Base-by-base conservation (phyloP, 2,113 vertebrate species). In the Myiozetetes cayanensis region DNA sequence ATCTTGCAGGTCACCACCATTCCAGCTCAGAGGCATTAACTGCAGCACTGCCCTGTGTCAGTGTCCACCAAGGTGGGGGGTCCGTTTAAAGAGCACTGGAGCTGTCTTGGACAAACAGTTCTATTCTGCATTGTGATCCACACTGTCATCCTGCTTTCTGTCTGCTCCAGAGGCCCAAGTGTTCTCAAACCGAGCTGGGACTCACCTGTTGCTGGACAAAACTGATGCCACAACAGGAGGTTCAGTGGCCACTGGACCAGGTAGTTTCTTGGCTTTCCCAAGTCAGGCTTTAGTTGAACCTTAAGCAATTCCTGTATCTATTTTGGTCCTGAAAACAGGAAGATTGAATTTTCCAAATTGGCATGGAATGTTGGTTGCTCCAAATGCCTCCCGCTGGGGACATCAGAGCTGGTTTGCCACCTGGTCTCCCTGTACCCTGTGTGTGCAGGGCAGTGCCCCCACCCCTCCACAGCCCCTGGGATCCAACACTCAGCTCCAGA, bases 81-180 rank as follows among this genome's bases (percentile, higher is more conserved):
- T 15, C 49, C 27, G 49, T 15, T 50, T 56, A 33, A 33, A 31
- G 31, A 55, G 30, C 52, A 4, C 77, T 37, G 68, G 24, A 24
- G 58, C 47, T 7, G 49, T 30, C 16, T 2, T 14, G 66, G n/a
- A 58, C 7, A 31, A 44, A 23, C 10, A n/a, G 9, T 18, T 82
- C 43, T 44, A 31, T n/a, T 52, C 56, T 82, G 62, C 20, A 12
- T 15, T 66, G 62, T 66, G 53, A 49, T 7, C 46, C 20, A 1
- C 2, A 2, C 31, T 68, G 28, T 14, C 13, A 0, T 6, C 8
- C 0, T 47, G 20, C 44, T 23, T 22, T 30, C 24, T 67, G 47
- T 55, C 44, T 83, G 74, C 74, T 85, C 14, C 35, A 72, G 90
- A 49, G 82, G 62, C 58, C 49, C 58, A 35, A 70, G 75, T 11